Evolutionary conservation across 2,888 invertebrate genomes (phyloP).

Genomic region (Papilio gigon): DNA sequence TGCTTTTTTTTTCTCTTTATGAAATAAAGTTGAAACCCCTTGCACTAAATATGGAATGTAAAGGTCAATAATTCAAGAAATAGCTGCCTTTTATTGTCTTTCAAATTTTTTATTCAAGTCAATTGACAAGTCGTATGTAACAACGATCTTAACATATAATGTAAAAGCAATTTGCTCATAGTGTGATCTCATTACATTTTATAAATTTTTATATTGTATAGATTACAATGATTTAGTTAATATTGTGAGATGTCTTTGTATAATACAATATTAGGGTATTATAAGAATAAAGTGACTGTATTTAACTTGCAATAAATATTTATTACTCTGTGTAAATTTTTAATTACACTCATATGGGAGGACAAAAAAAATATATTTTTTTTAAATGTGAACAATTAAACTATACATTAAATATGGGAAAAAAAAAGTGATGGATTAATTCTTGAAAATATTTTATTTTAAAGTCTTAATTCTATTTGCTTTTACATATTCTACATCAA

Average conservation of each 20-base stretch:
- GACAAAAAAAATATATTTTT: neutral
- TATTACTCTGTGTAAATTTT: constrained; percentile 24
- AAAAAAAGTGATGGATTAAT: no score
- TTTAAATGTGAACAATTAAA: neutral
- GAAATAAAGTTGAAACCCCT: neutral
- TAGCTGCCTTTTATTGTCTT: neutral
- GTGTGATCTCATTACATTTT: constrained; percentile 22
- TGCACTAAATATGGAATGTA: neutral
- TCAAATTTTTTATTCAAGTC: neutral
- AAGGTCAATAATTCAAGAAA: neutral
- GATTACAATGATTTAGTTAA: neutral
- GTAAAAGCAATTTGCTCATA: constrained; percentile 21
- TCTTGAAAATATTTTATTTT: no score
- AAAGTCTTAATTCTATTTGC: no score
- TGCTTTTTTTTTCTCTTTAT: neutral
- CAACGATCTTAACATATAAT: neutral
- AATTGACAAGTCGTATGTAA: neutral
- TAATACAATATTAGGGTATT: neutral
- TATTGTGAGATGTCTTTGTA: neutral
- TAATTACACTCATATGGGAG: neutral
- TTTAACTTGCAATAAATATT: constrained; percentile 30
- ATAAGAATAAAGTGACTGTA: constrained; percentile 9
- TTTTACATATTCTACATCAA: no score
- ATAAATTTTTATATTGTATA: constrained; percentile 7
- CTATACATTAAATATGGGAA: no score